Evolutionary conservation across 2,113 vertebrate species (phyloP).

Genomic region (Leuciscus idus): DNA sequence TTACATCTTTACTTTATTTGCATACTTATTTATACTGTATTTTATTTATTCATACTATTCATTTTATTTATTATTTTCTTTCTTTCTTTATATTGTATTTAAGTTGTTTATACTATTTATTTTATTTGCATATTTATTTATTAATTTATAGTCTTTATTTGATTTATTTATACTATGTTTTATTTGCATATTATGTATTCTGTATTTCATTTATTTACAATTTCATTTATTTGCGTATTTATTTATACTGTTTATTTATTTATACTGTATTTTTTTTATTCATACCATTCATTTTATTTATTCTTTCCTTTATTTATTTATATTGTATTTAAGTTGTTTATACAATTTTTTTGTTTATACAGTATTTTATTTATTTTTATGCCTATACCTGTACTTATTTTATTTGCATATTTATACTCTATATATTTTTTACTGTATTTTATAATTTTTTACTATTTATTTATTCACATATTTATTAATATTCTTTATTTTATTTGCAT

Average conservation of each 20-base stretch:
- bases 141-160: not conserved
- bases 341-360: too few species aligned
- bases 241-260: too few species aligned
- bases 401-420: not conserved
- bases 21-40: not conserved
- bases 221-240: not conserved
- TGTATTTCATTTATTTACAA: not conserved
- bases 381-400: too few species aligned
- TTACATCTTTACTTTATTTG: not conserved
- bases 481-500: not conserved
- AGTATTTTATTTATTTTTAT: too few species aligned
- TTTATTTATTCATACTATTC: not conserved
- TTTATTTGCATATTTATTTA: not conserved
- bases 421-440: not conserved
- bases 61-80: not conserved
- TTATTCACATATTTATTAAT: not conserved
- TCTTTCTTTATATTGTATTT: not conserved
- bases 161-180: not conserved
- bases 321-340: not conserved
- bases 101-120: not conserved
- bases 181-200: not conserved
- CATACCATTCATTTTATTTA: not conserved
- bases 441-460: too few species aligned
- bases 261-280: not conserved
- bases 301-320: not conserved